Conservation (phyloP, 2,888 invertebrate species). For the Atethmia centrago region DNA sequence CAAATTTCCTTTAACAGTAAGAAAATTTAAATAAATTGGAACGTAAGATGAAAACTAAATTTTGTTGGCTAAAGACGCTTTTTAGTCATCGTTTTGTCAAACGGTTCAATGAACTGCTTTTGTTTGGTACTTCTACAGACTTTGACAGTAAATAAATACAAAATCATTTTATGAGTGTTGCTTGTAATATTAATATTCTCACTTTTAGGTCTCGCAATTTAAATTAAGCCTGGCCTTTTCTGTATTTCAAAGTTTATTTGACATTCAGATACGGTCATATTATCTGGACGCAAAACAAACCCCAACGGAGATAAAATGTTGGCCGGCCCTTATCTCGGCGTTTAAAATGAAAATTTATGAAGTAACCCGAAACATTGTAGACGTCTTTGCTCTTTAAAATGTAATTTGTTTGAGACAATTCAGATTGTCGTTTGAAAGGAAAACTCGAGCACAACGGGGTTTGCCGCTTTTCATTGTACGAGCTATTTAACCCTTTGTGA, state of each 20-base stretch:
- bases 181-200: slow-evolving; percentile 16
- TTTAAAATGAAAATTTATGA: slow-evolving; percentile 55
- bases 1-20: slow-evolving; percentile 46
- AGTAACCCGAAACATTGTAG: slow-evolving; percentile 51
- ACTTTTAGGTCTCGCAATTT: neutral
- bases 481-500: slow-evolving; percentile 24
- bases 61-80: slow-evolving; percentile 6
- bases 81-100: slow-evolving; percentile 18
- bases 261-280: slow-evolving; percentile 37
- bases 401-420: slow-evolving; percentile 54
- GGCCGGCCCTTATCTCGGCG: slow-evolving; percentile 36
- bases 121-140: neutral
- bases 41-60: slow-evolving; percentile 32
- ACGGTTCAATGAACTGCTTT: slow-evolving; percentile 6
- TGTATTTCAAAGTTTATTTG: slow-evolving; percentile 28
- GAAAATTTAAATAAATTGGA: slow-evolving; percentile 58
- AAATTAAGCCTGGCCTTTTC: slow-evolving; percentile 6
- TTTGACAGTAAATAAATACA: neutral
- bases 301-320: slow-evolving; percentile 30
- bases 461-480: slow-evolving; percentile 30
- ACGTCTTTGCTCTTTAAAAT: slow-evolving; percentile 50
- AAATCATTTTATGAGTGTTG: neutral
- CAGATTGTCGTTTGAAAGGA: slow-evolving; percentile 48
- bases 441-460: slow-evolving; percentile 33
- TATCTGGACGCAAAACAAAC: slow-evolving; percentile 43